These are phyloP conservation scores for Hermodice carunculata DNA, from an alignment of 2,888 invertebrate genomes.

Conservation along the genomic window DNA sequence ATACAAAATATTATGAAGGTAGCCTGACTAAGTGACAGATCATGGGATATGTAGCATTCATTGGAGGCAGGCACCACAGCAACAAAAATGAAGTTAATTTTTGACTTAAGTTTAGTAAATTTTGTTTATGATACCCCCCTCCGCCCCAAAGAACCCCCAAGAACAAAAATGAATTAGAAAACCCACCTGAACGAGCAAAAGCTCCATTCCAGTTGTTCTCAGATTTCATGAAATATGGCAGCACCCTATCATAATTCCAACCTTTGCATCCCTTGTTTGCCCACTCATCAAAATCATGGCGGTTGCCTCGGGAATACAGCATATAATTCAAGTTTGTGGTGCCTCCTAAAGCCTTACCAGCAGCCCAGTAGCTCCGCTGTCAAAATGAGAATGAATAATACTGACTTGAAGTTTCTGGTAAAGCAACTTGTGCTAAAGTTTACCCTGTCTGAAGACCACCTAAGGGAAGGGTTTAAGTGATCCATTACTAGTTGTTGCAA, in stretches of 20 bases:
- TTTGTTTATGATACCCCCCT: too few relatives aligned
- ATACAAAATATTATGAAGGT: too few relatives aligned
- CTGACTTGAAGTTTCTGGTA: too few relatives aligned
- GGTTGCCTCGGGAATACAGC: slow-evolving; percentile 88
- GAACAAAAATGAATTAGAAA: background rate
- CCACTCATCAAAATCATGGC: slow-evolving; percentile 89
- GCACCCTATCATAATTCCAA: slow-evolving; percentile 87
- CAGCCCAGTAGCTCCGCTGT: slow-evolving; percentile 87
- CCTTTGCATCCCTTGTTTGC: slow-evolving; percentile 86
- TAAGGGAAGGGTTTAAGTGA: too few relatives aligned
- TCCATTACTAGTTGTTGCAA: too few relatives aligned
- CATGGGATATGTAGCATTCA: too few relatives aligned
- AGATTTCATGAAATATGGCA: slow-evolving; percentile 73
- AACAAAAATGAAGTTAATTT: too few relatives aligned
- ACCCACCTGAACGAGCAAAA: background rate
- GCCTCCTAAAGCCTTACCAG: slow-evolving; percentile 91
- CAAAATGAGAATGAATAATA: background rate
- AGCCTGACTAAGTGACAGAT: too few relatives aligned
- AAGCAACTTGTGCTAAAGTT: too few relatives aligned
- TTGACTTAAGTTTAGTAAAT: too few relatives aligned
- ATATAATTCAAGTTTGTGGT: slow-evolving; percentile 90
- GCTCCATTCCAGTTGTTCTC: slow-evolving; percentile 42
- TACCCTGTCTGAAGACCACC: too few relatives aligned
- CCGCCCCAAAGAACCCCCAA: background rate
- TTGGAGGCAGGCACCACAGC: too few relatives aligned